Evolutionary conservation across 2,888 invertebrate species (phyloP), one percentile per base, ranked within the genome.

Genomic region (Mactromeris polynyma): DNA sequence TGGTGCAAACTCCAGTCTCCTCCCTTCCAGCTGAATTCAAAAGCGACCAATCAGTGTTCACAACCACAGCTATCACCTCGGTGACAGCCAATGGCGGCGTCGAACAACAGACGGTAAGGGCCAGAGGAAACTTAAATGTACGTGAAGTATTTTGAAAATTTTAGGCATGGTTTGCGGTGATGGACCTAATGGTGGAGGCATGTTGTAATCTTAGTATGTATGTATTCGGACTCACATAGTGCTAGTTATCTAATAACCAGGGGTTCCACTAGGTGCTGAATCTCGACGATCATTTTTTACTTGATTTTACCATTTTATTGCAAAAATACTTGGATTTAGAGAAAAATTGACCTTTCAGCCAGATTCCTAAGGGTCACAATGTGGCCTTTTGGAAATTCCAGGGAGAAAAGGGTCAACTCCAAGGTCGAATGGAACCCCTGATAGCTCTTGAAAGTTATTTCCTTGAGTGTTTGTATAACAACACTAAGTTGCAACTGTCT

Each of bases 31-130:
- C 94, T 40, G 93, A 95, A 81, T 94, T 93, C 86, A 94, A 94
- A 89, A 90, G 92, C 79, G 94, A 93, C 81, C 94, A 93, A 84
- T 92, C 93, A 77, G 88, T 95, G 77, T 94, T 94, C 91, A 94
- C 95, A 84, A 92, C 94, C 84, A 94, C 95, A 86, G 91, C 94
- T 85, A 95, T 96, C 85, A 96, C 96, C 73, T 90, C 96, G 80
- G 94, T 96, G 90, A 95, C 96, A 31, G 95, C 97, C 89, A 98
- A 97, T 96, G 97, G 97, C 78, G 94, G 97, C 85, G 97, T 97
- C 96, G 98, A 98, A 93, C 97, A 98, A 97, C 97, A 97, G 97
- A 97, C 97, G 93, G 97, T 97, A 95, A 97, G 97, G 94, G 85
- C 97, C 83, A 90, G 93, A 83, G 91, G 92, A 90, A 93, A 91